Base-by-base conservation (phyloP, 2,113 vertebrate species). In the Aspiorhynchus laticeps region DNA sequence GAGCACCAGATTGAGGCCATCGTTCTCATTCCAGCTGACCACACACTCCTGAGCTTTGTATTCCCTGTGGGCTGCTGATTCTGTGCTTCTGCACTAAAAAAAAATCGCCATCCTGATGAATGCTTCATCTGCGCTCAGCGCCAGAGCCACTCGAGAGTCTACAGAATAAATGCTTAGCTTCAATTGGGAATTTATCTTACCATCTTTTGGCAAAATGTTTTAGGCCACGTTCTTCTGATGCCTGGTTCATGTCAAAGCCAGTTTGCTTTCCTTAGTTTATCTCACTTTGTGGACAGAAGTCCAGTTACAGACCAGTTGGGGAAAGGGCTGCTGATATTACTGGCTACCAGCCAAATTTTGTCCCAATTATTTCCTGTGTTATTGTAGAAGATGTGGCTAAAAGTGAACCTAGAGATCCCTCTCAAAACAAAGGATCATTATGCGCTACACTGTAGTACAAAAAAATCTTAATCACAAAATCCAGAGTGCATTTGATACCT, bases 21-120 rank as follows among this genome's bases (percentile, higher is more conserved):
- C 84, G 59, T 33, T 88, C 74, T 53, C 74, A 82, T 88, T 90
- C 81, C 87, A 85, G 89, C 89, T 88, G 89, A 90, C 84, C 89
- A 76, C 76, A 88, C 85, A 89, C 26, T 85, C 84, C 81, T 78
- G 85, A 65, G 87, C 78, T 67, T 19, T 56, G 11, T 76, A 65
- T 75, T 87, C 71, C 59, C 41, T 12, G 28, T 15, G 41, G 77
- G 71, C 77, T 88, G 89, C 87, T 90, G 89, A 88, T 78, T 87
- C 63, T 85, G 85, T 90, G 74, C 71, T 73, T 87, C 88, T 87
- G 76, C 41, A 48, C 75, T 26, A 80, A 80, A 86, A 84, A 83
- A 86, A 86, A 83, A 74, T 82, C 78, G 65, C 81, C 65, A 8
- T 87, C 51, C 67, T 51, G 46, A 84, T 56, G 78, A 87, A 87